Evolutionary conservation across 1,140 invertebrate species (phyloP), one percentile per base, ranked within the genome.

Genomic region (Drosophila malerkotliana): DNA sequence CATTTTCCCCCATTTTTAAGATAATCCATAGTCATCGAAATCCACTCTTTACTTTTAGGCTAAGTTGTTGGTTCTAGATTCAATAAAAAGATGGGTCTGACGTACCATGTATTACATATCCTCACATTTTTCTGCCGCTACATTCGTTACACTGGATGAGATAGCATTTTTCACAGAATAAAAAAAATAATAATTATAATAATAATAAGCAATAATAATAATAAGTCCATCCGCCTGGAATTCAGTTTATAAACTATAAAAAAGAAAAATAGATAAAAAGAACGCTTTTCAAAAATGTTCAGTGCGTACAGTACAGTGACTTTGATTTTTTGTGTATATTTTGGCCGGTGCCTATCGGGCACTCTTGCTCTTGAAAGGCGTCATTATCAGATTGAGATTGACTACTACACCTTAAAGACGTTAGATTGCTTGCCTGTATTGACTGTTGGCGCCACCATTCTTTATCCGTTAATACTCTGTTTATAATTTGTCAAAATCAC

Each of bases 401-500:
- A 85, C 87, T 82, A 82, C 81, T 69, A 69, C 39, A 44, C 41
- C 41, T 44, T 14, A 5, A 12, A 37, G 34, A 37, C 12, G 34
- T 4, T 37, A 10, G 3, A 37, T 37, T 37, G 34, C 34, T 37
- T 37, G 32, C 8, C 7, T 9, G 32, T 10, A 37, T 37, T 37
- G 34, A 10, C 10, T 12, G 34, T 12, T 37, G 34, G 37, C 61
- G 72, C 49, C 41, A 44, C n/a, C 41, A 7, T 44, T 18, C 41
- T 41, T 53, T 18, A 6, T 10, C 28, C 37, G 45, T 61, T 66
- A 78, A 77, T 88, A 88, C 87, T 88, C 56, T 90, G 79, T 84
- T 74, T 85, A 91, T 91, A 91, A 91, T 91, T 91, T 91, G 89
- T 91, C 89, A 91, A 89, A 83, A 83, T 82, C 79, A 83, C 89